These are phyloP conservation scores for Meloidogyne exigua DNA, from an alignment of 1,140 invertebrate species.

Conservation along the genomic window DNA sequence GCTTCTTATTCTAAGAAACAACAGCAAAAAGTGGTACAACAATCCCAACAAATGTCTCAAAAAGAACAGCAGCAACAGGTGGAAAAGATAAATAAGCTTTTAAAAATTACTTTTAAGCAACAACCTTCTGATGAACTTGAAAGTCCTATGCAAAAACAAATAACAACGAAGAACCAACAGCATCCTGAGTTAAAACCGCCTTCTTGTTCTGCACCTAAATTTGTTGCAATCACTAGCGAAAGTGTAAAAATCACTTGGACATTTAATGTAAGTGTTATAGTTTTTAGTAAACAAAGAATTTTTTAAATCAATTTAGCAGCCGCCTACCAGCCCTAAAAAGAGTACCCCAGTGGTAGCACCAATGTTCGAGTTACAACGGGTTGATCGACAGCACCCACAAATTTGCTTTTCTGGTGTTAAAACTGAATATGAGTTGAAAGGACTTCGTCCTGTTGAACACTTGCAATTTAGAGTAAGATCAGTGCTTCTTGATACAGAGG, in stretches of 20 bases:
- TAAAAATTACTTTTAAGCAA: neutral
- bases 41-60: conserved; percentile 6
- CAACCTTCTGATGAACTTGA: neutral
- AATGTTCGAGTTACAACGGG: conserved; percentile 54
- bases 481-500: conserved; percentile 52
- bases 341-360: conserved; percentile 23
- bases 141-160: neutral
- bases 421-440: conserved; percentile 41
- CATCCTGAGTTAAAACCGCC: conserved; percentile 13
- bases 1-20: neutral
- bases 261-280: neutral
- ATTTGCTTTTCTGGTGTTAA: conserved; percentile 52
- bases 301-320: neutral
- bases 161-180: neutral
- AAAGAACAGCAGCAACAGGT: conserved; percentile 1
- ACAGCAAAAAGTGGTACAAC: conserved; percentile 11
- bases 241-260: conserved; percentile 37
- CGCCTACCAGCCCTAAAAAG: neutral
- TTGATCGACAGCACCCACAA: conserved; percentile 53
- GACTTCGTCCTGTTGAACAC: conserved; percentile 52
- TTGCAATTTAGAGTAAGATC: conserved; percentile 52
- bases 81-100: neutral
- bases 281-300: neutral
- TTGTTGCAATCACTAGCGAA: conserved; percentile 29
- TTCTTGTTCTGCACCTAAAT: conserved; percentile 35